These are phyloP conservation scores for Teleopsis dalmanni DNA, from an alignment of 1,140 invertebrate genomes.

Conservation along the genomic window DNA sequence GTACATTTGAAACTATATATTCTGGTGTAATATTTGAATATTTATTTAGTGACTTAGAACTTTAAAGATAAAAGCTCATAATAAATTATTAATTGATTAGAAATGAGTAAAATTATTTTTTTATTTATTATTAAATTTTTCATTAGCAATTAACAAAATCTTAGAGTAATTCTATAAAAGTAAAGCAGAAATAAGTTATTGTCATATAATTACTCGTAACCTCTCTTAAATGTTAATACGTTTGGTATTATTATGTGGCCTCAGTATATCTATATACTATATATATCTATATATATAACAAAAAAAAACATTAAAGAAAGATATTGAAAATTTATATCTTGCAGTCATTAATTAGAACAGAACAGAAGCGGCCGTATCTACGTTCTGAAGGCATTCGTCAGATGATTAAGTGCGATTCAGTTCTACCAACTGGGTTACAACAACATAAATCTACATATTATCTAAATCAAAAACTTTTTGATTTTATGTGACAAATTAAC, in stretches of 20 bases:
- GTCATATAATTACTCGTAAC: background rate
- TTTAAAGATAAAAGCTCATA: constrained; percentile 7
- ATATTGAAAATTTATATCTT: background rate
- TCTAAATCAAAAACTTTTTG: too few species aligned
- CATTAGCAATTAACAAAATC: background rate
- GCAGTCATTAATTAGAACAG: background rate
- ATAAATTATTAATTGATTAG: constrained; percentile 6
- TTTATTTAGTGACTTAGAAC: constrained; percentile 3
- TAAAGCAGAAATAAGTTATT: background rate
- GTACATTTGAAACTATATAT: too few species aligned
- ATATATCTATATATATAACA: background rate
- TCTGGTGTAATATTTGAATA: background rate
- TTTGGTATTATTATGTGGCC: background rate
- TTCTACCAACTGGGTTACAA: too few species aligned
- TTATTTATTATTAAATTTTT: background rate
- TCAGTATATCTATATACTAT: background rate
- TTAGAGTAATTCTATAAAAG: background rate
- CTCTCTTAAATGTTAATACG: background rate
- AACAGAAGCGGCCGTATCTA: background rate
- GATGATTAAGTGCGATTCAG: too few species aligned
- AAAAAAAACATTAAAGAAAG: too few species aligned
- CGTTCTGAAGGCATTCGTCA: background rate
- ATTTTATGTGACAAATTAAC: too few species aligned
- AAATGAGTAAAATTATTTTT: background rate
- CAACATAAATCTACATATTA: too few species aligned